Percentiles rank a stretch among this genome's conserved stretches.
Conservation (phyloP, 2,797 vertebrate species). For the Oreochromis grahami region DNA sequence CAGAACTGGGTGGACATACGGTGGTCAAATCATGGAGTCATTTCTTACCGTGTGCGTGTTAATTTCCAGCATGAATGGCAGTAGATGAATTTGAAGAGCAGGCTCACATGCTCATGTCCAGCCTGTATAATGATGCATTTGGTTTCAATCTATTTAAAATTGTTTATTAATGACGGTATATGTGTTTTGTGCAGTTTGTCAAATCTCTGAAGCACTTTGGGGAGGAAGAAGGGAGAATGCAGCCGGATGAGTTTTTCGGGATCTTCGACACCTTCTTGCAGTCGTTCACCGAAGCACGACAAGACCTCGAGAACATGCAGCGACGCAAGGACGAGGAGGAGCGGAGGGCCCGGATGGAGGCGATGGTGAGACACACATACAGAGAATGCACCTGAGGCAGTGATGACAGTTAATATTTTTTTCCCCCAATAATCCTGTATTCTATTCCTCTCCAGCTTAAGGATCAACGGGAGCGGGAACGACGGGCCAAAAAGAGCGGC, state of each 20-base stretch:
- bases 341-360: constrained; percentile 90
- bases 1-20: constrained; percentile 57
- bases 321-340: constrained; percentile 96
- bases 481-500: constrained; percentile 83
- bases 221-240: constrained; percentile 88
- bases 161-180: too few relatives aligned
- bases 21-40: constrained; percentile 40
- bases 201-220: constrained; percentile 94
- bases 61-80: background rate
- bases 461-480: constrained; percentile 92
- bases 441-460: constrained; percentile 79
- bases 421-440: background rate
- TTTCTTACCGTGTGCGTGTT: background rate
- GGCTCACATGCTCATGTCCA: background rate
- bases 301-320: constrained; percentile 96
- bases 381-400: background rate
- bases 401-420: background rate
- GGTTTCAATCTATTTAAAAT: background rate
- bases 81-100: background rate
- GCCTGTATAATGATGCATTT: background rate
- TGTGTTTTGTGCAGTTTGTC: constrained; percentile 75
- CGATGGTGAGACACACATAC: constrained; percentile 81
- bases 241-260: constrained; percentile 98
- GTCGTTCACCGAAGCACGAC: constrained; percentile 90
- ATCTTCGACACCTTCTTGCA: constrained; percentile 96